phyloP scores from a whole-genome alignment of 2,888 invertebrate genomes.

The Acleris cristana region DNA sequence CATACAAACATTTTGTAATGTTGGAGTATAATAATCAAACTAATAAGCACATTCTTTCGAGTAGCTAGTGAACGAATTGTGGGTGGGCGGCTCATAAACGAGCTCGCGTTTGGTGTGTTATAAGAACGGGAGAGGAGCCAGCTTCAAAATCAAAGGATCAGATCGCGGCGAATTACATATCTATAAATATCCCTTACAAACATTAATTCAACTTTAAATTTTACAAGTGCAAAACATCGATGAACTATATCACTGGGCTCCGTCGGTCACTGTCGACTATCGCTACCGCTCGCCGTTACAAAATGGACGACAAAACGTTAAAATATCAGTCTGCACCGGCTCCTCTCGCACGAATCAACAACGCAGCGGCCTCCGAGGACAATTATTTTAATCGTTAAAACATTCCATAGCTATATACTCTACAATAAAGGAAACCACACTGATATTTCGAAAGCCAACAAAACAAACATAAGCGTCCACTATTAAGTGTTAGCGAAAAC shows the following conservation, averaged over 20 bases:
- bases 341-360: slow-evolving; percentile 47
- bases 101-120: slow-evolving; percentile 46
- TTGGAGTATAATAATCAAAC: slow-evolving; percentile 81
- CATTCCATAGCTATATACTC: slow-evolving; percentile 76
- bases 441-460: slow-evolving; percentile 80
- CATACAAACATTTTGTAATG: slow-evolving; percentile 83
- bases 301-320: slow-evolving; percentile 26
- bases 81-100: slow-evolving; percentile 64
- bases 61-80: slow-evolving; percentile 73
- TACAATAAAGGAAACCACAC: slow-evolving; percentile 78
- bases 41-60: slow-evolving; percentile 77
- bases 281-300: slow-evolving; percentile 34
- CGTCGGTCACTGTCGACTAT: slow-evolving; percentile 42
- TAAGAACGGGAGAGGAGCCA: slow-evolving; percentile 70
- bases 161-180: slow-evolving; percentile 19
- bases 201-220: slow-evolving; percentile 26
- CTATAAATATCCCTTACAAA: slow-evolving; percentile 30
- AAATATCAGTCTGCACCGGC: slow-evolving; percentile 41
- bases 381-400: slow-evolving; percentile 67
- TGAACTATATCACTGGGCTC: slow-evolving; percentile 32
- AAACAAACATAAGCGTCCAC: slow-evolving; percentile 79
- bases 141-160: slow-evolving; percentile 40
- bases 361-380: slow-evolving; percentile 45
- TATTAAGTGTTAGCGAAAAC: slow-evolving; percentile 74
- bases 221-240: slow-evolving; percentile 33